Conservation (phyloP, 2,113 vertebrate species). For the Pao palembangensis region DNA sequence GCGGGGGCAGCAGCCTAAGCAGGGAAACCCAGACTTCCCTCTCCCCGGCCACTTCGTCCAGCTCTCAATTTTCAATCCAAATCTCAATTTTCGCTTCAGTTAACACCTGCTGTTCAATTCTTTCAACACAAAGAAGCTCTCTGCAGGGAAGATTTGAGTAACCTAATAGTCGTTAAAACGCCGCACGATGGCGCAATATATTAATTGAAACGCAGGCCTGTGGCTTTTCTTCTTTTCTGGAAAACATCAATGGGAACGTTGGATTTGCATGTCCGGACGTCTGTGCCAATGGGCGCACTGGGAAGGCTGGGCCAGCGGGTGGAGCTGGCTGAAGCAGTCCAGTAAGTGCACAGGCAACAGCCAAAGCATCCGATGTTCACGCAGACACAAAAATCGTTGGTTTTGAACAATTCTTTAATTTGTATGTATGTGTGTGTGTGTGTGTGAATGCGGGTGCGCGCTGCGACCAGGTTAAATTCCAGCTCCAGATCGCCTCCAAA, state of each 20-base stretch:
- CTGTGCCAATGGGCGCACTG: slow-evolving; percentile 70
- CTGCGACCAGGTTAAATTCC: slow-evolving; percentile 27
- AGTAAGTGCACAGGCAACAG: slow-evolving; percentile 69
- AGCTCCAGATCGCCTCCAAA: slow-evolving; percentile 28
- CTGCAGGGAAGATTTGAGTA: not conserved
- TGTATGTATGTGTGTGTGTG: not conserved
- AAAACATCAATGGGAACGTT: slow-evolving; percentile 73
- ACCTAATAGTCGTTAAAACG: rapidly evolving
- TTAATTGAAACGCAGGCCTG: slow-evolving; percentile 6
- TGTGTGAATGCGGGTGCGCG: slow-evolving; percentile 7
- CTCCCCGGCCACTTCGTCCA: too few relatives aligned
- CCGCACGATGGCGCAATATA: slow-evolving; percentile 60
- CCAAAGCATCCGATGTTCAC: slow-evolving; percentile 69
- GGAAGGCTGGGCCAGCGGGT: slow-evolving; percentile 71
- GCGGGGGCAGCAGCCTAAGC: too few relatives aligned
- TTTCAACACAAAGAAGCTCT: not conserved
- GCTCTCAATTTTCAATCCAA: too few relatives aligned
- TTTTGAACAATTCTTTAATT: not conserved
- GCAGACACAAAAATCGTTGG: slow-evolving; percentile 15
- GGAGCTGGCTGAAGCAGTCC: slow-evolving; percentile 70
- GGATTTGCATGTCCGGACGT: slow-evolving; percentile 71
- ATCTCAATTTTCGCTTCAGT: too few relatives aligned
- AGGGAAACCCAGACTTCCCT: too few relatives aligned
- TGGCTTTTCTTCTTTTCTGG: slow-evolving; percentile 33
- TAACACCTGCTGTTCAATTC: too few relatives aligned